Evolutionary conservation across 2,113 vertebrate genomes (phyloP), one percentile per base, ranked within the genome.

Genomic region (Lepus americanus): DNA sequence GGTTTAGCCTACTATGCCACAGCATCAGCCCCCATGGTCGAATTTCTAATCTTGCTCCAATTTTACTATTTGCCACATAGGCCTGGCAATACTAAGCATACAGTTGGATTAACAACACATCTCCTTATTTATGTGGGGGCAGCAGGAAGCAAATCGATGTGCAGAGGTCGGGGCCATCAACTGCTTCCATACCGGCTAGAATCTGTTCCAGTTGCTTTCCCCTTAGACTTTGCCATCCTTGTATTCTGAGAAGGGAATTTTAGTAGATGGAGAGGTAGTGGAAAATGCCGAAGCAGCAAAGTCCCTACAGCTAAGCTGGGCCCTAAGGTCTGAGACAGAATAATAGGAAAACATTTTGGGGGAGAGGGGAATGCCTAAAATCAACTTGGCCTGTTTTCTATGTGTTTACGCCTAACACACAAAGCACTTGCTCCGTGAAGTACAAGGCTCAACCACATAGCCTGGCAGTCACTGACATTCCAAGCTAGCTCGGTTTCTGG

Each of bases 401-500:
- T 70, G 14, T 73, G 1, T 91, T 95, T 33, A 55, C 12, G 74
- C 80, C 86, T 73, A 51, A 86, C 53, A 70, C 44, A 89, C 51
- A 94, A 55, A 74, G 17, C 23, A 82, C 73, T 51, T 55, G 36
- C 53, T 93, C 66, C 36, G 23, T 77, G 77, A 87, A 89, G 59
- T 33, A 77, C 27, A 51, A 59, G 51, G 1, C 23, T 92, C 77
- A 69, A 29, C 44, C 81, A 91, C 74, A 80, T 33, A 49, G 55
- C 69, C 79, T 14, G 31, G 80, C 23, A 87, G 73, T 77, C 70
- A 61, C 53, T 44, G 76, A 77, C n/a, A 72, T 53, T 77, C 73
- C 69, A 33, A 96, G 77, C 81, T 92, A 51, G 27, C 44, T 85
- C 39, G 39, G 78, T 92, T 93, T 94, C 72, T 84, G 73, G 66